A percentile compares a stretch with the other conserved stretches of the same genome.
These are phyloP conservation scores for Latrodectus geometricus DNA, from an alignment of 1,140 invertebrate species.

Conservation along the genomic window DNA sequence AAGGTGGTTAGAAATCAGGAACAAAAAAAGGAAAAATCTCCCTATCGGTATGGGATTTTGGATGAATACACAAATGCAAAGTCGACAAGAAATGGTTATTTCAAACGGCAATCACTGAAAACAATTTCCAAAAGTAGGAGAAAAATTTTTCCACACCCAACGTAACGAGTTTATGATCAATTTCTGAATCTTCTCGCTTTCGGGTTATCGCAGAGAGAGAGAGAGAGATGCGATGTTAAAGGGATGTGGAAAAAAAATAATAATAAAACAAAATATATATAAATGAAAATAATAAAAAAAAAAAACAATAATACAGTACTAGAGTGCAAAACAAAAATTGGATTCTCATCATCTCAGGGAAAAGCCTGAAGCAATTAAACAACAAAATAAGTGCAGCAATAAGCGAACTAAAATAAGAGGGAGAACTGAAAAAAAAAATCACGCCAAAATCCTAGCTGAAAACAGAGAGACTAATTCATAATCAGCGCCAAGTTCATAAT, in stretches of 20 bases:
- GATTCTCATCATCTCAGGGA: slow-evolving; percentile 56
- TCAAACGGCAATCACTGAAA: slow-evolving; percentile 58
- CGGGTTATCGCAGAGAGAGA: slow-evolving; percentile 32
- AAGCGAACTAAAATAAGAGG: slow-evolving; percentile 21
- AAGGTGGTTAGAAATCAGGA: background rate
- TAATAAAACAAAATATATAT: slow-evolving; percentile 15
- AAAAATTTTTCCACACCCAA: background rate
- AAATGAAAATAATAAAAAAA: slow-evolving; percentile 16
- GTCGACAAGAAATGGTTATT: slow-evolving; percentile 32
- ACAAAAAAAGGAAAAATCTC: background rate
- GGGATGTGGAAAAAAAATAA: slow-evolving; percentile 26
- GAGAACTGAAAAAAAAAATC: slow-evolving; percentile 38
- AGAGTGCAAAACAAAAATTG: slow-evolving; percentile 55
- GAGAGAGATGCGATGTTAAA: background rate
- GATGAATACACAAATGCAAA: slow-evolving; percentile 25
- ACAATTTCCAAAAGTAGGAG: slow-evolving; percentile 33
- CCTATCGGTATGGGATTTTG: background rate
- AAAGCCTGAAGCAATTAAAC: slow-evolving; percentile 59
- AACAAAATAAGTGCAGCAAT: slow-evolving; percentile 59
- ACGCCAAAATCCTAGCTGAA: slow-evolving; percentile 55
- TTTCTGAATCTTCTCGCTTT: slow-evolving; percentile 47
- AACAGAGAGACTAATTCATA: slow-evolving; percentile 62
- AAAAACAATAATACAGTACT: slow-evolving; percentile 41
- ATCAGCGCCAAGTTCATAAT: slow-evolving; percentile 62
- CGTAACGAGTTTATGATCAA: slow-evolving; percentile 62